Conservation (phyloP, 2,888 invertebrate species). For the Oasisia sp. region DNA sequence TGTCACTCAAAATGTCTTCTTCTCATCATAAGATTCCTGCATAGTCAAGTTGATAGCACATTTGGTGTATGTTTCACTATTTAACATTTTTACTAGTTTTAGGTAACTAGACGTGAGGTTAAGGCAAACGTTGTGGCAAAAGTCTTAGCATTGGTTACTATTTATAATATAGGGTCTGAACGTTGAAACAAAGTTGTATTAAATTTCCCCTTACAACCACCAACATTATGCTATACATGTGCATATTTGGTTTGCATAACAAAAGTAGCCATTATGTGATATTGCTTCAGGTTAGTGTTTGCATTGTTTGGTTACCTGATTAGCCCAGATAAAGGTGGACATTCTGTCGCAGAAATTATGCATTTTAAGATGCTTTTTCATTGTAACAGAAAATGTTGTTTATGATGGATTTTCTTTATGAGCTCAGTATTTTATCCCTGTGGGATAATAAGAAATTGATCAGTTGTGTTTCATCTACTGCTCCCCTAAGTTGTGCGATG, state of each 20-base stretch:
- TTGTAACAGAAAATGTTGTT: too few relatives aligned
- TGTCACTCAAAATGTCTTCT: not conserved
- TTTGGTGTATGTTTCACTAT: not conserved
- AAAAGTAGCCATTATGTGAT: too few relatives aligned
- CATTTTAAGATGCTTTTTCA: too few relatives aligned
- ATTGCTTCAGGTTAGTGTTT: too few relatives aligned
- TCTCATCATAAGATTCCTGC: not conserved
- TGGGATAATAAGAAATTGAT: too few relatives aligned
- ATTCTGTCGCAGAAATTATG: too few relatives aligned
- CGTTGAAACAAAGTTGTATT: not conserved
- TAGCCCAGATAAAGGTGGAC: too few relatives aligned
- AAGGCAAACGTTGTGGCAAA: not conserved
- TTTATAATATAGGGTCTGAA: not conserved
- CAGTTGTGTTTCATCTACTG: too few relatives aligned
- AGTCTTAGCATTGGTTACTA: not conserved
- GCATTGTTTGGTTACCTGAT: too few relatives aligned
- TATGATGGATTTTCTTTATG: too few relatives aligned
- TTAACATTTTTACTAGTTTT: not conserved
- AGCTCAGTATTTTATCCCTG: too few relatives aligned
- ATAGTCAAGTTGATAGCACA: not conserved
- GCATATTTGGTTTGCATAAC: not conserved
- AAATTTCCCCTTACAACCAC: not conserved
- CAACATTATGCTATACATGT: not conserved
- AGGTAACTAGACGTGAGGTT: not conserved
- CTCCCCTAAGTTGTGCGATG: too few relatives aligned